Percentiles rank a stretch among this genome's conserved stretches.
These are phyloP conservation scores for Sminthurinus aureus DNA, from an alignment of 2,888 invertebrate species.

Conservation along the genomic window DNA sequence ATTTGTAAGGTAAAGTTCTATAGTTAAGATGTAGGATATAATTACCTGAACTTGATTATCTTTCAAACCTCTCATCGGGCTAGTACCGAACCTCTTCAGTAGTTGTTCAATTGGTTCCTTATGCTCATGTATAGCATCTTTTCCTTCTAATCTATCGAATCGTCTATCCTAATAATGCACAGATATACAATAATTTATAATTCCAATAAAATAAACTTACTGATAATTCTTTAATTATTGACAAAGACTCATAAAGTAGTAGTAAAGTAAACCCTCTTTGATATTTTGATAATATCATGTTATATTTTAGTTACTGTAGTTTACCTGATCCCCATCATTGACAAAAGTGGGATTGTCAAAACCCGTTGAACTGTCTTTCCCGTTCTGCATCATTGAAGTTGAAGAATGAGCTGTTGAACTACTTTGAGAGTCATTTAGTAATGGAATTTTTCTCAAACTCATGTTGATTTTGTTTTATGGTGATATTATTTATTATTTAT, in stretches of 20 bases:
- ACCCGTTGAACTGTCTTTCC: neutral
- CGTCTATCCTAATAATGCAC: too few species aligned
- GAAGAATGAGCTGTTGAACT: neutral
- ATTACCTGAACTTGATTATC: conserved; percentile 62
- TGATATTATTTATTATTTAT: too few species aligned
- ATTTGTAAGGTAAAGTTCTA: neutral
- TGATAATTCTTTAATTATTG: too few species aligned
- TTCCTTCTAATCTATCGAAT: neutral
- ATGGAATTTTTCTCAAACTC: conserved; percentile 34
- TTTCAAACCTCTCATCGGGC: conserved; percentile 63
- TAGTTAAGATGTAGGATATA: neutral
- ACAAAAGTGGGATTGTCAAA: neutral
- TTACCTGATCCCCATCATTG: conserved; percentile 1
- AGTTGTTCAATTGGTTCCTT: conserved; percentile 46
- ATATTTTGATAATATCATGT: neutral
- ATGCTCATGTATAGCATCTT: conserved; percentile 51
- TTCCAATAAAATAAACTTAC: too few species aligned
- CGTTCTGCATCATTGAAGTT: neutral
- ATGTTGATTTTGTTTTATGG: too few species aligned
- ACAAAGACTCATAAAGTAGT: too few species aligned
- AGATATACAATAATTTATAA: too few species aligned
- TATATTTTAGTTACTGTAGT: neutral
- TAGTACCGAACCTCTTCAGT: conserved; percentile 46
- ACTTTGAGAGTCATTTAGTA: neutral
- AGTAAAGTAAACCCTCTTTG: too few species aligned